phyloP scores from a whole-genome alignment of 2,113 vertebrate genomes.

The Varanus komodoensis region DNA sequence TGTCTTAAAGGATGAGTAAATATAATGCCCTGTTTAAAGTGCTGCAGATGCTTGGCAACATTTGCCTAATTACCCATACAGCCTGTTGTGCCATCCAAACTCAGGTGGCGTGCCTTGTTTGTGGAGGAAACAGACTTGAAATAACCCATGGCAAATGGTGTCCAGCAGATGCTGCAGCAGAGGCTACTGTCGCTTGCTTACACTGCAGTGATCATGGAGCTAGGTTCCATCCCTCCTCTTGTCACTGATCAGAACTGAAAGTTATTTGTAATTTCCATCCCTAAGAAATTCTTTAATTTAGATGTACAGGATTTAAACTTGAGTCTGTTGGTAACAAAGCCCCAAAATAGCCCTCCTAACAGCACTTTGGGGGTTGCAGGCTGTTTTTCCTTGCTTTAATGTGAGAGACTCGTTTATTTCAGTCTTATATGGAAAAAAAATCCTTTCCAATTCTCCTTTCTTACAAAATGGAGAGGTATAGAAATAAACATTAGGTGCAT shows the following conservation, averaged over 20 bases:
- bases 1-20: neutral
- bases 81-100: too few relatives aligned
- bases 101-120: too few relatives aligned
- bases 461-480: neutral
- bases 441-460: neutral
- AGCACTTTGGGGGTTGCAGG: neutral
- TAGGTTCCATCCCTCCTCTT: neutral
- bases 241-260: neutral
- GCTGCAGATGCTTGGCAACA: too few relatives aligned
- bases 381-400: neutral
- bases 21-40: too few relatives aligned
- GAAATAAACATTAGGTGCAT: neutral
- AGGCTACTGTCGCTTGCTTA: too few relatives aligned
- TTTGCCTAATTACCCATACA: too few relatives aligned
- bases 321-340: neutral
- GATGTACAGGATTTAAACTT: neutral
- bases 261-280: neutral
- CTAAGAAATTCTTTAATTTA: neutral
- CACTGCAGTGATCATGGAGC: too few relatives aligned
- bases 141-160: too few relatives aligned
- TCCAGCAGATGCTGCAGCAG: too few relatives aligned
- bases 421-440: neutral
- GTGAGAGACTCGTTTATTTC: neutral
- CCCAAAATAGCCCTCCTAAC: neutral
- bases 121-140: too few relatives aligned